These are phyloP conservation scores for Diorhabda carinulata DNA, from an alignment of 1,140 invertebrate species.

Conservation along the genomic window DNA sequence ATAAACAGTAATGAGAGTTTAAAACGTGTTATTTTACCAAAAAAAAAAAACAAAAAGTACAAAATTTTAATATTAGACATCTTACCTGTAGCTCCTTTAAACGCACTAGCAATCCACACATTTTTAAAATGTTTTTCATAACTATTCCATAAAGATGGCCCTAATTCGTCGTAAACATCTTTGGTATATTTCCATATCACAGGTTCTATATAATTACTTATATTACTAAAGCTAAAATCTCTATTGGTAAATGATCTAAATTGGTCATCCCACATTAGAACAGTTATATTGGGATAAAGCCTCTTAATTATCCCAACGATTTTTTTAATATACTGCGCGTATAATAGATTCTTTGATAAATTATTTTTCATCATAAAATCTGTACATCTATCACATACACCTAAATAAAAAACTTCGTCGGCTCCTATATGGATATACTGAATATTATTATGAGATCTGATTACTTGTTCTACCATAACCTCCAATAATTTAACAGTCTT, in stretches of 20 bases:
- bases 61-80: constrained; percentile 40
- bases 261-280: constrained; percentile 94
- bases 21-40: neutral
- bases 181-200: constrained; percentile 78
- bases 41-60: constrained; percentile 4
- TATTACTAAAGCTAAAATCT: constrained; percentile 60
- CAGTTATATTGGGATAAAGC: constrained; percentile 53
- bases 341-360: constrained; percentile 45
- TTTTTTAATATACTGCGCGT: constrained; percentile 65
- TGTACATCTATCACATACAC: constrained; percentile 68
- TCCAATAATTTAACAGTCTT: constrained; percentile 29
- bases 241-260: constrained; percentile 65
- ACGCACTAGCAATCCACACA: constrained; percentile 89
- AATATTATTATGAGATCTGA: constrained; percentile 35
- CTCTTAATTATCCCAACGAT: constrained; percentile 60
- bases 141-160: constrained; percentile 65
- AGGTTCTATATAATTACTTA: constrained; percentile 71
- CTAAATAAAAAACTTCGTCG: constrained; percentile 79
- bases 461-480: constrained; percentile 34
- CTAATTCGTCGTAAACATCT: constrained; percentile 51
- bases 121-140: constrained; percentile 76
- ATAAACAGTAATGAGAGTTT: too few species aligned
- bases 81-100: constrained; percentile 78
- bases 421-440: constrained; percentile 70
- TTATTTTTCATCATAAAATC: constrained; percentile 30